Conservation (phyloP, 35 echinoderm and acorn worm genomes). For the Apostichopus parvimensis region DNA sequence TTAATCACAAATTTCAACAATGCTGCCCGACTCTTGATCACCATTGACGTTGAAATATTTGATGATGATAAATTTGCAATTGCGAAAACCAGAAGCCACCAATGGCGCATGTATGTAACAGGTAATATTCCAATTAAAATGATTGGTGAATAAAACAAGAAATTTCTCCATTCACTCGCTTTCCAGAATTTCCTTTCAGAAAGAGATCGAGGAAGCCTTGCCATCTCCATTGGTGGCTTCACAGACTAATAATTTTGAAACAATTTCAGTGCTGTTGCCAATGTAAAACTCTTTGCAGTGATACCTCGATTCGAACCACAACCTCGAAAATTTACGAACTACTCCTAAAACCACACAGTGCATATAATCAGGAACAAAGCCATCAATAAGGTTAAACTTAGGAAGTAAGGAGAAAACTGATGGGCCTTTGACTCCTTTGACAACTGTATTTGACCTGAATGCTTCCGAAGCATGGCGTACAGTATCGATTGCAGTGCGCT, state of each 20-base stretch:
- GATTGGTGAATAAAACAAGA: constrained; percentile 28
- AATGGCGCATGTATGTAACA: background rate
- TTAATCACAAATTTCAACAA: constrained; percentile 12
- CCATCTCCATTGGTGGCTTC: constrained; percentile 27
- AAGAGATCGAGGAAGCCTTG: constrained; percentile 19
- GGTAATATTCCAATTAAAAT: constrained; percentile 43
- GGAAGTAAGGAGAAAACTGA: constrained; percentile 8
- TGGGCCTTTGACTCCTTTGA: constrained; percentile 37
- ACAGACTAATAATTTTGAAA: constrained; percentile 1
- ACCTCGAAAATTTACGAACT: constrained; percentile 4
- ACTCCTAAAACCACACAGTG: background rate
- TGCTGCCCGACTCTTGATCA: background rate
- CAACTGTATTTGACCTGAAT: background rate
- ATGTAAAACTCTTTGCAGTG: constrained; percentile 12
- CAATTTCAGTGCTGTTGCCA: background rate
- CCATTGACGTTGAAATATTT: background rate
- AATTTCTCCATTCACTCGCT: constrained; percentile 54
- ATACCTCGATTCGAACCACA: constrained; percentile 37
- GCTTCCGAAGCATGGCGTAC: background rate
- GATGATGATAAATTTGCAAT: constrained; percentile 24
- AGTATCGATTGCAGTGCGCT: background rate
- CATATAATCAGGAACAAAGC: constrained; percentile 60
- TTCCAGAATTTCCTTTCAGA: constrained; percentile 60
- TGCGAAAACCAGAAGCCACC: constrained; percentile 17
- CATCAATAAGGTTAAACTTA: constrained; percentile 47